These are phyloP conservation scores for Cynoglossus semilaevis DNA, from an alignment of 2,113 vertebrate species.

Conservation along the genomic window DNA sequence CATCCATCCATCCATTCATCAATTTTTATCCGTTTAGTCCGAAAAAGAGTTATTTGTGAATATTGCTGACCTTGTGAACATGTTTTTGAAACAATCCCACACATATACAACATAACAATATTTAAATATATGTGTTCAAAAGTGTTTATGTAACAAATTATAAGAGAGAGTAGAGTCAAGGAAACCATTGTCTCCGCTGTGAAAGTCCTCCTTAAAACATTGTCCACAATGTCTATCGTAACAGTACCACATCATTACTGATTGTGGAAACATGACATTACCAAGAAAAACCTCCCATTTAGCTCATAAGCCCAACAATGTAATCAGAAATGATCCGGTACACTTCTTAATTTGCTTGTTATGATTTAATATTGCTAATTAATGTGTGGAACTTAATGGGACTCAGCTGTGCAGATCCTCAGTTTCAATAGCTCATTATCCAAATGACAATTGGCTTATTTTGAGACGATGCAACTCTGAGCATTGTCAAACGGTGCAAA, in stretches of 20 bases:
- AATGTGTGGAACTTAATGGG: conserved; percentile 50
- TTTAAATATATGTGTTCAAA: too few species aligned
- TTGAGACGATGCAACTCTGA: conserved; percentile 19
- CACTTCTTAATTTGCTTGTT: conserved; percentile 50
- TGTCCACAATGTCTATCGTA: neutral
- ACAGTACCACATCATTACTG: neutral
- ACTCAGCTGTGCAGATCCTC: conserved; percentile 61
- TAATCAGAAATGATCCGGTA: conserved; percentile 33
- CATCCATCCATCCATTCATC: too few species aligned
- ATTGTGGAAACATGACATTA: conserved; percentile 8
- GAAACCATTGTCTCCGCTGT: too few species aligned
- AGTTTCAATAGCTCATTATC: conserved; percentile 56
- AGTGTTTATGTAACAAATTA: too few species aligned
- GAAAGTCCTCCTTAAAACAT: too few species aligned
- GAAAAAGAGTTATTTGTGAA: too few species aligned
- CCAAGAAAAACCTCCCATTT: conserved; percentile 30
- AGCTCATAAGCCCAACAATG: conserved; percentile 24
- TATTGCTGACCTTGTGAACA: too few species aligned
- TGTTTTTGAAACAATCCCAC: too few species aligned
- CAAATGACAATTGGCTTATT: conserved; percentile 38
- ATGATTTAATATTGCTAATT: conserved; percentile 56
- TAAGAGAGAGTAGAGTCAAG: too few species aligned
- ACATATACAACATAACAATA: too few species aligned
- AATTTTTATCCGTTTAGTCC: too few species aligned
- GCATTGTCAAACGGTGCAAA: conserved; percentile 11